Evolutionary conservation across 2,797 vertebrate species (phyloP), one percentile per base, ranked within the genome.

Genomic region (Sebastes hopkinsi): DNA sequence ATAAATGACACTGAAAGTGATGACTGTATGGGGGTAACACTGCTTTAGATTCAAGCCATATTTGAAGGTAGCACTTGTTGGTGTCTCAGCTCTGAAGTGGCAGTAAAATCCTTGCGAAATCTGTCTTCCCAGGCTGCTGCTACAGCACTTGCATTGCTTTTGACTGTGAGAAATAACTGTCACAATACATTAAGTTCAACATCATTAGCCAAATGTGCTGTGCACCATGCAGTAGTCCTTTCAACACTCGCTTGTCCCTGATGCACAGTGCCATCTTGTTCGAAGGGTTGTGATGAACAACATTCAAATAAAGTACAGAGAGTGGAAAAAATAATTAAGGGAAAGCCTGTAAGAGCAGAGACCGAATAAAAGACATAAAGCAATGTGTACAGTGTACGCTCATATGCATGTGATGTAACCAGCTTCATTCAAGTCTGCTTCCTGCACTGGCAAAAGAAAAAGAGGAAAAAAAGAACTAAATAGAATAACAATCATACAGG

Each of bases 401-500:
- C 6, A 62, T 22, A 54, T 58, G 13, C n/a, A 60, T 75, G 27
- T 67, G 56, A 75, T 72, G 5, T 29, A 80, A 71, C 75, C 59
- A 50, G 25, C 66, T 82, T 83, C 29, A 86, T 86, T 82, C 65
- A 82, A 80, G 38, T 79, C 38, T 71, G 75, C 22, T 73, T 56
- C 71, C 34, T 77, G 70, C 46, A 29, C 7, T 16, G 29, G 5
- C 14, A 74, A 80, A 20, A 29, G 25, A 38, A 65, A 54, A 5
- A 18, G 16, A 14, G 13, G 29, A 54, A 80, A 23, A 59, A 74
- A 71, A 2, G 50, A 56, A 75, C 11, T 29, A 69, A 75, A 77
- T 38, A 70, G 42, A 83, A 84, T 76, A 83, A 79, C 82, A 81
- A 56, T 82, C 56, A 75, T 71, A 75, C 75, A 85, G 80, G 73